These are phyloP conservation scores for Ivindomyrus marchei DNA, from an alignment of 2,113 vertebrate species.

Conservation along the genomic window DNA sequence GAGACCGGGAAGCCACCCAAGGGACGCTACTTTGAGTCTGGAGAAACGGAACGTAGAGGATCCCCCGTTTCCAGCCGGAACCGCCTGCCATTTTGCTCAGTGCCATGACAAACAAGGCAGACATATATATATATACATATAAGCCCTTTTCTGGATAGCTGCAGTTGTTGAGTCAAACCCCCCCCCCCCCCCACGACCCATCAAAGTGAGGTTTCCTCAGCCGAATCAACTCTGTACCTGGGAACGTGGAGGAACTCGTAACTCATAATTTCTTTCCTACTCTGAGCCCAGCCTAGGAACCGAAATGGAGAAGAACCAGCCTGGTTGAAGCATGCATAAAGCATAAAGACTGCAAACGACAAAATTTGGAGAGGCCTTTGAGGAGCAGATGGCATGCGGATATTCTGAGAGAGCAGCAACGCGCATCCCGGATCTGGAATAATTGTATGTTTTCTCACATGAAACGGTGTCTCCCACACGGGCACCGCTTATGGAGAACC, in stretches of 20 bases:
- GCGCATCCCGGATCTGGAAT: neutral
- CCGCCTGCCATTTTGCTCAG: neutral
- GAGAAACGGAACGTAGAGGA: neutral
- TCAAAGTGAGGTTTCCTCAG: neutral
- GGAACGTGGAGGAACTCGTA: neutral
- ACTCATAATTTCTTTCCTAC: neutral
- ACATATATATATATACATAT: neutral
- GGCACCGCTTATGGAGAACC: neutral
- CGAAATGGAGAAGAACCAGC: neutral
- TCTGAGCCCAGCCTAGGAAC: neutral
- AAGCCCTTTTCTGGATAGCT: neutral
- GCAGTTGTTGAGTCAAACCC: neutral
- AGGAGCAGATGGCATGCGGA: neutral
- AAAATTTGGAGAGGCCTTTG: neutral
- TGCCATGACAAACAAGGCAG: neutral
- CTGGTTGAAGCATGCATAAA: neutral
- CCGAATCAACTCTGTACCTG: neutral
- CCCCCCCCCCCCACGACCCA: neutral
- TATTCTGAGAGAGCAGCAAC: neutral
- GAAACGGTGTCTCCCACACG: neutral
- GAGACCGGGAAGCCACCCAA: neutral
- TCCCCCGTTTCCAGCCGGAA: neutral
- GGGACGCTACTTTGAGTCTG: neutral
- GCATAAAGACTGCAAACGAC: neutral
- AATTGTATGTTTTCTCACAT: neutral